Percentiles rank a stretch among this genome's conserved stretches.
Evolutionary conservation across 1,140 invertebrate species (phyloP).

Genomic region (Leptoteleia sp.): DNA sequence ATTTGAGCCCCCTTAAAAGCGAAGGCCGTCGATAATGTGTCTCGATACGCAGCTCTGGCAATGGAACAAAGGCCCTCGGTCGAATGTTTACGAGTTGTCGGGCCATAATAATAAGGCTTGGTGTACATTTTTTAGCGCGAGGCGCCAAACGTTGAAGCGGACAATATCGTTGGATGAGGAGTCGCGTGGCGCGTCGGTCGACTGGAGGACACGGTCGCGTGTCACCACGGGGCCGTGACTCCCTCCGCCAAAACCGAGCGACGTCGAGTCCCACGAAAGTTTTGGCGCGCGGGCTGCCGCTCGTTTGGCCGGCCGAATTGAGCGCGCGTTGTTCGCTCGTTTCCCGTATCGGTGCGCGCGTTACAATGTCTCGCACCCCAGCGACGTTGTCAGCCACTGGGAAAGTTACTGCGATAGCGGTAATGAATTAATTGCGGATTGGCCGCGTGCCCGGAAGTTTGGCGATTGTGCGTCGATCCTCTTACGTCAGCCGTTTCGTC

Average conservation of each 20-base stretch:
- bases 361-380: constrained; percentile 38
- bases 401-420: constrained; percentile 58
- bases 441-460: constrained; percentile 69
- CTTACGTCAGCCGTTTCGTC: constrained; percentile 3
- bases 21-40: too few relatives aligned
- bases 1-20: too few relatives aligned
- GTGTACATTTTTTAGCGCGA: constrained; percentile 39
- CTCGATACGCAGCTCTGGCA: too few relatives aligned
- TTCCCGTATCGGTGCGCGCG: constrained; percentile 23
- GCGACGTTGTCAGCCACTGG: constrained; percentile 26
- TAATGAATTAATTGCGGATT: constrained; percentile 71
- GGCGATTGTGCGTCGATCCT: constrained; percentile 46
- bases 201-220: constrained; percentile 71
- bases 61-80: background rate
- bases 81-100: constrained; percentile 28
- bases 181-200: constrained; percentile 70
- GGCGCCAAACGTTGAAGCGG: constrained; percentile 49
- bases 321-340: background rate
- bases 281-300: constrained; percentile 22
- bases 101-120: constrained; percentile 31
- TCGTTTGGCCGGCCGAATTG: constrained; percentile 31
- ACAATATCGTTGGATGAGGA: constrained; percentile 69
- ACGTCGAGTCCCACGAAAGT: constrained; percentile 35
- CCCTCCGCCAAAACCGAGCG: constrained; percentile 42
- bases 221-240: constrained; percentile 66